Conservation (phyloP, 2,113 vertebrate genomes). For the Notiomystis cincta region DNA sequence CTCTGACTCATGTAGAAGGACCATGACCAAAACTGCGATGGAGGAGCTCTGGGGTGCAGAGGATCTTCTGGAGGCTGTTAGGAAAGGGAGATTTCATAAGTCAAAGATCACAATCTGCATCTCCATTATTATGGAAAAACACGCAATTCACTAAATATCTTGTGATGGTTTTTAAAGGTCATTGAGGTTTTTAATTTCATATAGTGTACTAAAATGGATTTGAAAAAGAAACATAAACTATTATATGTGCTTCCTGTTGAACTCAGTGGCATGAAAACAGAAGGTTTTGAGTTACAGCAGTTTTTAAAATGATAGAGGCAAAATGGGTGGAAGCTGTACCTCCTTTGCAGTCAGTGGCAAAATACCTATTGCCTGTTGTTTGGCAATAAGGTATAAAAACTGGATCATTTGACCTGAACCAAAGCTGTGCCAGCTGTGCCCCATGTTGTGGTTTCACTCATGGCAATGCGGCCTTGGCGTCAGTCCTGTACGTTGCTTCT, state of each 20-base stretch:
- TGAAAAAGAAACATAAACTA: constrained; percentile 44
- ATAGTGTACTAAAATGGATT: constrained; percentile 12
- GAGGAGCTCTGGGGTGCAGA: not conserved
- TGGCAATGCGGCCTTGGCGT: not conserved
- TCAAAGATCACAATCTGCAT: not conserved
- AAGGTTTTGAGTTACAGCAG: constrained; percentile 41
- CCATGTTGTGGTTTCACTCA: not conserved
- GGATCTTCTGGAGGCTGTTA: not conserved
- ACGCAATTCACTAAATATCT: not conserved
- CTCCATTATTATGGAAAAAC: not conserved
- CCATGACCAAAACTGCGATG: fast-evolving
- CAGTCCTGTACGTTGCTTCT: not conserved
- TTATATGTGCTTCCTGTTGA: constrained; percentile 55
- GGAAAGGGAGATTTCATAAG: not conserved
- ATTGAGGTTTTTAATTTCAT: constrained; percentile 57
- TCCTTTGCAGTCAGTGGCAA: not conserved
- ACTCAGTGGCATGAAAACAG: not conserved
- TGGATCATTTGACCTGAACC: not conserved
- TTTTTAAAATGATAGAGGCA: constrained; percentile 12
- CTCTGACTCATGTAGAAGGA: not conserved
- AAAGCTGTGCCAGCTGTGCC: not conserved
- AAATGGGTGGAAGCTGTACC: not conserved
- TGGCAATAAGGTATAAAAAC: no score
- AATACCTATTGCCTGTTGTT: not conserved
- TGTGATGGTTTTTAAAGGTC: constrained; percentile 42